These are phyloP conservation scores for Calyptomena viridis DNA, from an alignment of 2,113 vertebrate genomes.

Conservation along the genomic window DNA sequence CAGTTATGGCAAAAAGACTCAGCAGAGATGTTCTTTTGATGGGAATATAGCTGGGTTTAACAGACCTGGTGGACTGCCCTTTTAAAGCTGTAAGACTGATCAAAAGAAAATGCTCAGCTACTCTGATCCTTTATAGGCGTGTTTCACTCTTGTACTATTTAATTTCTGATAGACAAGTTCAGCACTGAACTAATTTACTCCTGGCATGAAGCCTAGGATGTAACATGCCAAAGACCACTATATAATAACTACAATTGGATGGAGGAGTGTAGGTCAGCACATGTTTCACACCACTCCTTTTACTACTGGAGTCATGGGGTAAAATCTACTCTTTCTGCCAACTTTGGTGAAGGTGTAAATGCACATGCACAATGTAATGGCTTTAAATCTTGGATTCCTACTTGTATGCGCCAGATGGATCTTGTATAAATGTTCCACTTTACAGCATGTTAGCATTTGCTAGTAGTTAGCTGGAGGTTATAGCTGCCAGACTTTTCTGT, in stretches of 20 bases:
- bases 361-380: slow-evolving; percentile 56
- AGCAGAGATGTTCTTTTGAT: background rate
- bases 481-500: slow-evolving; percentile 72
- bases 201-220: slow-evolving; percentile 28
- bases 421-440: slow-evolving; percentile 73
- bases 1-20: background rate
- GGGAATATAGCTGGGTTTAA: background rate
- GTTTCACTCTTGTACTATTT: slow-evolving; percentile 28
- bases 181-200: slow-evolving; percentile 53
- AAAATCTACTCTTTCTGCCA: slow-evolving; percentile 52
- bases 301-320: slow-evolving; percentile 46
- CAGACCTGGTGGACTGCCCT: background rate
- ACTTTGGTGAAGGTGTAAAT: slow-evolving; percentile 63
- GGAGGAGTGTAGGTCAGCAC: background rate
- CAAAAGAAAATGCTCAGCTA: slow-evolving; percentile 28
- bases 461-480: slow-evolving; percentile 73
- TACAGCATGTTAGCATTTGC: slow-evolving; percentile 76
- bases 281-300: slow-evolving; percentile 42
- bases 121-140: slow-evolving; percentile 14
- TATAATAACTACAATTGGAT: background rate
- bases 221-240: background rate
- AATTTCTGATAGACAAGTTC: slow-evolving; percentile 52
- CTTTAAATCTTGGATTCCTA: slow-evolving; percentile 65
- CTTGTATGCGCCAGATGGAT: slow-evolving; percentile 66
- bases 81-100: slow-evolving; percentile 13